These are phyloP conservation scores for Anser brachyrhynchus DNA, from an alignment of 2,113 vertebrate genomes.

Conservation along the genomic window DNA sequence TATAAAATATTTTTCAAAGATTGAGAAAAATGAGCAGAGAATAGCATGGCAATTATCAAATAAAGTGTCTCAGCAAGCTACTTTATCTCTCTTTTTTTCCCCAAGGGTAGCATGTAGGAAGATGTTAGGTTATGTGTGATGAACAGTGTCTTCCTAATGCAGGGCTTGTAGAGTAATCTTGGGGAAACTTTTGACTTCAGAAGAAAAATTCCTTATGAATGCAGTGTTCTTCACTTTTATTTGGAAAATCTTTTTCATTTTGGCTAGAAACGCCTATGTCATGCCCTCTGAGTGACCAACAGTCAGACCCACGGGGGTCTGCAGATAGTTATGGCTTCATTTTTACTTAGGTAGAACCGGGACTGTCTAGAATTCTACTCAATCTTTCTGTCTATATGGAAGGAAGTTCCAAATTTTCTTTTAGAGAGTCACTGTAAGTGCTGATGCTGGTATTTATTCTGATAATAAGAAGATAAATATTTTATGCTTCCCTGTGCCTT, in stretches of 20 bases:
- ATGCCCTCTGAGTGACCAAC: not conserved
- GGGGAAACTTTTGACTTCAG: not conserved
- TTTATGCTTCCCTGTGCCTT: accelerated
- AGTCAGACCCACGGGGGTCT: not conserved
- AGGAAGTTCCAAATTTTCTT: not conserved
- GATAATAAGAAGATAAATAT: not conserved
- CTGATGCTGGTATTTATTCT: not conserved
- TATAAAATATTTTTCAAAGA: not conserved
- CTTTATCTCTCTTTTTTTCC: not conserved
- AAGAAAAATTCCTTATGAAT: not conserved
- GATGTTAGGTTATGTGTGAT: not conserved
- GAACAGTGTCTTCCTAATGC: not conserved
- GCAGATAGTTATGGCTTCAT: not conserved
- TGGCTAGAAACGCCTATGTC: not conserved
- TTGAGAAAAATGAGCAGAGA: not conserved
- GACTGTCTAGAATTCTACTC: not conserved
- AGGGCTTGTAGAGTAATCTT: not conserved
- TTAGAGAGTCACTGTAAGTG: not conserved
- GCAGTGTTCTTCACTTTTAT: not conserved
- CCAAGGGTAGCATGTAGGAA: not conserved
- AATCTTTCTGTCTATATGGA: not conserved
- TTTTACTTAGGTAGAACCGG: not conserved
- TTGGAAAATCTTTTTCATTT: not conserved
- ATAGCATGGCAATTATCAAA: slow-evolving; percentile 5
- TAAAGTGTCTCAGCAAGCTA: not conserved